Percentiles rank a stretch among this genome's conserved stretches.
Conservation (phyloP, 1,140 invertebrate species). For the Myzus persicae region DNA sequence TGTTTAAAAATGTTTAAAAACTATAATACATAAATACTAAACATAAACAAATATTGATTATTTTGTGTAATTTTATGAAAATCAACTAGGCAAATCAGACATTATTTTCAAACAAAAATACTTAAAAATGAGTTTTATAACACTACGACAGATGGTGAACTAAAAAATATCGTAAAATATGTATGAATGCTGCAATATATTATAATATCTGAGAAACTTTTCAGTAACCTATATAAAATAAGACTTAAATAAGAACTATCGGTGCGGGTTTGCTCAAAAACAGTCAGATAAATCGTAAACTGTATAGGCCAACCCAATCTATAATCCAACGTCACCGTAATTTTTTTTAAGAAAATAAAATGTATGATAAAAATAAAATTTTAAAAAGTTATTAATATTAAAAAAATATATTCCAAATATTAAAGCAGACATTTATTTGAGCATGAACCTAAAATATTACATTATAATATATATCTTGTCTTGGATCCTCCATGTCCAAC, state of each 20-base stretch:
- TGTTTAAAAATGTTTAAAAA: no score
- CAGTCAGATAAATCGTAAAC: neutral
- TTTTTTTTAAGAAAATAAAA: neutral
- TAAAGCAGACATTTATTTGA: neutral
- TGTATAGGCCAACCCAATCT: neutral
- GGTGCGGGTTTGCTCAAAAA: neutral
- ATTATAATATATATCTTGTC: neutral
- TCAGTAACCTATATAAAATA: neutral
- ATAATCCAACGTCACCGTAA: neutral
- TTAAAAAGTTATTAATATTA: neutral
- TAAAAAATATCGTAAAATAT: neutral
- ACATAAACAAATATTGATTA: neutral
- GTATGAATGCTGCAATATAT: neutral
- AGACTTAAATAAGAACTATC: neutral
- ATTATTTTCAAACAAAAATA: neutral
- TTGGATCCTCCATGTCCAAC: no score
- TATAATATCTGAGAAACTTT: neutral
- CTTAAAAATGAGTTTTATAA: neutral
- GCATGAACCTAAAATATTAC: neutral
- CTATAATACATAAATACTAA: neutral
- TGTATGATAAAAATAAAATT: neutral
- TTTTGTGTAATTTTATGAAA: neutral
- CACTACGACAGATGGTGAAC: neutral
- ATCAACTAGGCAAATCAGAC: neutral
- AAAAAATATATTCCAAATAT: neutral